These are phyloP conservation scores for Turnix velox DNA, from an alignment of 2,113 vertebrate genomes.

Conservation along the genomic window DNA sequence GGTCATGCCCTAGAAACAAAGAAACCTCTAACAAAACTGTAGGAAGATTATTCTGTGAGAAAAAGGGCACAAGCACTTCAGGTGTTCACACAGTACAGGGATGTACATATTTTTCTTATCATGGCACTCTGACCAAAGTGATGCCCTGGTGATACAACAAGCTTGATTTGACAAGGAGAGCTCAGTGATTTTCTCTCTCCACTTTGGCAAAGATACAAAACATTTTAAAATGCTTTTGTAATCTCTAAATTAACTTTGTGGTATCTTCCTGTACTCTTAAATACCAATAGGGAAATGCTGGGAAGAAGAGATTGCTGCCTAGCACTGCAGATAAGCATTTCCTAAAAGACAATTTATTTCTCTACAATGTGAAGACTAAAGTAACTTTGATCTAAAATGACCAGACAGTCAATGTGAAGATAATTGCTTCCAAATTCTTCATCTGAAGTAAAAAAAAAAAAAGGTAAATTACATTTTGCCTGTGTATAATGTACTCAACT, in stretches of 20 bases:
- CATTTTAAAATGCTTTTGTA: not conserved
- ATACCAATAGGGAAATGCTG: not conserved
- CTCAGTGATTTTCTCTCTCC: not conserved
- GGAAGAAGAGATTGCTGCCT: not conserved
- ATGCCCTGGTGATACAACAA: not conserved
- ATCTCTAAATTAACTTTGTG: not conserved
- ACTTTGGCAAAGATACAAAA: not conserved
- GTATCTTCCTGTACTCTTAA: not conserved
- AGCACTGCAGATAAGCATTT: not conserved
- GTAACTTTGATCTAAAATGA: not conserved
- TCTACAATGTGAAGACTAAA: not conserved
- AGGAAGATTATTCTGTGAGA: not conserved
- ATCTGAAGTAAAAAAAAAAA: not conserved
- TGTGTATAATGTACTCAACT: not conserved
- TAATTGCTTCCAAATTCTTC: not conserved
- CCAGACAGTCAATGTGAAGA: not conserved
- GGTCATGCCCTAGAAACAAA: not conserved
- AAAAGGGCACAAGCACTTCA: not conserved
- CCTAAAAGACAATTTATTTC: not conserved
- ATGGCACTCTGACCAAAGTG: not conserved
- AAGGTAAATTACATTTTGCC: not conserved
- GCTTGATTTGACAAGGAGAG: not conserved
- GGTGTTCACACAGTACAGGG: accelerated
- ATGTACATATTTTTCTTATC: not conserved
- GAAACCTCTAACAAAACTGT: not conserved